phyloP scores from a whole-genome alignment of 1,140 invertebrate genomes.

The Gyrodactylus bullatarudis region DNA sequence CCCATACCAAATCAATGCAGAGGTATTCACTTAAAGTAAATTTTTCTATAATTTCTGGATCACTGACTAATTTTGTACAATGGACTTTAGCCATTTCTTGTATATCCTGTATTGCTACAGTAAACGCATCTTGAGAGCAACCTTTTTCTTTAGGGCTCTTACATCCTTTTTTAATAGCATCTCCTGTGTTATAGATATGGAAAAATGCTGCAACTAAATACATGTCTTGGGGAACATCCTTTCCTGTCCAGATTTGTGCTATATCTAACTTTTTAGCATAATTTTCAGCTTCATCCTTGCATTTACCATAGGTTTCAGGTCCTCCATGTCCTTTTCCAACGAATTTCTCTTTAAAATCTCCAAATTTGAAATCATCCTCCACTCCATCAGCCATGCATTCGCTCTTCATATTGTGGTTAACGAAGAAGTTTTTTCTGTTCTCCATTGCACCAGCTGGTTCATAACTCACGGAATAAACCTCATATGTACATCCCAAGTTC shows the following conservation, averaged over 20 bases:
- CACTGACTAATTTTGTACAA: background rate
- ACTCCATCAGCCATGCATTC: background rate
- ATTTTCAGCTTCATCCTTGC: background rate
- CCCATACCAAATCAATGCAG: background rate
- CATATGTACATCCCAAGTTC: background rate
- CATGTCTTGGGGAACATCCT: background rate
- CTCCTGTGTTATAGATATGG: background rate
- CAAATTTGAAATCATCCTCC: background rate
- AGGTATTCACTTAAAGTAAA: background rate
- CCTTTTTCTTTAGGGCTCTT: background rate
- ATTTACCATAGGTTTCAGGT: too few species aligned
- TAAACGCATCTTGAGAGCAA: background rate
- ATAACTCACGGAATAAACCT: background rate
- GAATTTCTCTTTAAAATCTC: background rate
- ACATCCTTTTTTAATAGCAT: background rate
- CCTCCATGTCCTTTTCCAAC: background rate
- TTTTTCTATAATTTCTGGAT: background rate
- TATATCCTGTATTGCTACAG: background rate
- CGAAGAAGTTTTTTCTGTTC: background rate
- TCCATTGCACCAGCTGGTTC: background rate
- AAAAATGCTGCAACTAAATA: background rate
- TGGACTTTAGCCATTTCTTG: background rate
- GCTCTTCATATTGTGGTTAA: too few species aligned
- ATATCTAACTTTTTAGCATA: background rate
- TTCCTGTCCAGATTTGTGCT: background rate